Base-by-base conservation (phyloP, 2,797 vertebrate genomes). In the Macrochelys suwanniensis region DNA sequence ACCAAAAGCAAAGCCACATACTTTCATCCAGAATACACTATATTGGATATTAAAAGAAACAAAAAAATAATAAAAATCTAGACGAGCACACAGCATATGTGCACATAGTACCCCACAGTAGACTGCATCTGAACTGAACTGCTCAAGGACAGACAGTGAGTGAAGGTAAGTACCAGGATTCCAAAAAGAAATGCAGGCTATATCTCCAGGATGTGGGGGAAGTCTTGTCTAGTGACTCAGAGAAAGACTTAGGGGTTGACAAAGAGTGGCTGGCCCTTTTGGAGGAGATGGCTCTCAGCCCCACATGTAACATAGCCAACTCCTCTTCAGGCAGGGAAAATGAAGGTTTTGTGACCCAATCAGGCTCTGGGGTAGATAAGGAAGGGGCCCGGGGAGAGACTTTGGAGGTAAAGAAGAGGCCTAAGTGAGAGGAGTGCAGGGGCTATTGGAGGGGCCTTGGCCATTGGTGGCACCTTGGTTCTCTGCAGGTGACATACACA, bases 141-240 rank as follows among this genome's bases (percentile, higher is more conserved):
- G 5, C 16, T 23, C 31, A n/a, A 42, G 56, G 31, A 0, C 78
- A 81, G 65, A 23, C 68, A 84, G 76, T 82, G 19, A 15, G 61
- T 53, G 76, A 93, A 26, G 31, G 53, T 33, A 92, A 94, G 82
- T 82, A 84, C 42, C 65, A 82, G 94, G 90, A 93, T 16, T 82
- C 19, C 56, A 80, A 91, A 49, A 37, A n/a, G 61, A 65, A 65
- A n/a, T 65, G 61, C 8, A 65, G 33, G 33, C 61, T 65, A 65
- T 65, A n/a, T 4, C 61, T n/a, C 4, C 61, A 65, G 16, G 33
- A 65, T 65, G 33, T 16, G 6, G 61, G 2, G 33, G 8, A 19
- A 19, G 33, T 65, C 33, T 19, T 65, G 61, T 13, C 12, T 50
- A n/a, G 33, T n/a, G 33, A 65, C 61, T 65, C 33, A 65, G 61